These are phyloP conservation scores for Cirrhinus mrigala DNA, from an alignment of 2,797 vertebrate genomes.

Conservation along the genomic window DNA sequence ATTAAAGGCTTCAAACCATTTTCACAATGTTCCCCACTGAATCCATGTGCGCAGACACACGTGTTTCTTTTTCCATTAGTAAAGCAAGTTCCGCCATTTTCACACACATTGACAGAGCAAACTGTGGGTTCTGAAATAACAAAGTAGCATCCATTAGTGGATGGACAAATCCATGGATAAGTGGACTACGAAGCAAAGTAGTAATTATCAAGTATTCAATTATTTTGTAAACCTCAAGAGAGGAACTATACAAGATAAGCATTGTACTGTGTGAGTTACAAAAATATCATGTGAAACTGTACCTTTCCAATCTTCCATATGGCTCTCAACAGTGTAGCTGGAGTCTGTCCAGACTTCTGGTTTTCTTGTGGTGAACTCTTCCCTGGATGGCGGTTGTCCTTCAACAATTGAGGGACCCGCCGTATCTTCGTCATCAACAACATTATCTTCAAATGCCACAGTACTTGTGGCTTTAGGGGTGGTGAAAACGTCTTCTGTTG, in stretches of 20 bases:
- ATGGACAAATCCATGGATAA: neutral
- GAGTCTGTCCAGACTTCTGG: constrained; percentile 50
- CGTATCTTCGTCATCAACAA: constrained; percentile 53
- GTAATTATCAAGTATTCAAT: too few species aligned
- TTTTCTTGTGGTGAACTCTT: constrained; percentile 49
- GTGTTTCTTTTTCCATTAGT: constrained; percentile 74
- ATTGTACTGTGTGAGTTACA: neutral
- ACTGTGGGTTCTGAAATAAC: constrained; percentile 42
- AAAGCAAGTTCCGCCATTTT: constrained; percentile 88
- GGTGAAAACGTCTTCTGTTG: constrained; percentile 55
- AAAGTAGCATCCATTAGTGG: neutral
- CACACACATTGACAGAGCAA: constrained; percentile 73
- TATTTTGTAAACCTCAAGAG: neutral
- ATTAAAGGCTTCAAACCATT: constrained; percentile 76
- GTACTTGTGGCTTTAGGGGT: constrained; percentile 56
- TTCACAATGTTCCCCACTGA: constrained; percentile 86
- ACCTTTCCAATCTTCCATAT: constrained; percentile 69
- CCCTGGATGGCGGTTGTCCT: constrained; percentile 47
- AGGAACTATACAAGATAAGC: neutral
- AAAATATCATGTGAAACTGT: constrained; percentile 38
- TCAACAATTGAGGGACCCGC: constrained; percentile 9
- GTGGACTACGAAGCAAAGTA: neutral
- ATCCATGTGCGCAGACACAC: constrained; percentile 89
- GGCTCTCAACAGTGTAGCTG: constrained; percentile 56
- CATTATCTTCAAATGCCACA: constrained; percentile 36